Conservation (phyloP, 2,797 vertebrate species). For the Perodicticus potto region DNA sequence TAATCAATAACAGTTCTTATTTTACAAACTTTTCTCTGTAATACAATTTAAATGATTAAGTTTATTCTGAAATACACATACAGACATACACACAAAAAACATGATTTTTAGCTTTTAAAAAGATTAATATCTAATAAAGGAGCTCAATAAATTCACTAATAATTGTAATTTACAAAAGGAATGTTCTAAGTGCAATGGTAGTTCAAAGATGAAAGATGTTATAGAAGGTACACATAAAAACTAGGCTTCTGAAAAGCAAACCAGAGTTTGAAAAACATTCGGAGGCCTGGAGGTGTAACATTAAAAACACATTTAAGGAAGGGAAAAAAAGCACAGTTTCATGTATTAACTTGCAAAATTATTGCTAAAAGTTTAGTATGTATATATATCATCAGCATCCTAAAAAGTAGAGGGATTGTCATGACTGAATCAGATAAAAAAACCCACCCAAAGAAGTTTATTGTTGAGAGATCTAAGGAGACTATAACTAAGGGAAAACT, state of each 20-base stretch:
- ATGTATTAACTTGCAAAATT: not conserved
- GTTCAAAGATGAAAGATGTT: not conserved
- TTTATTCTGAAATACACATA: not conserved
- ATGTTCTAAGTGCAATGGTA: not conserved
- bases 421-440: not conserved
- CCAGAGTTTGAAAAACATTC: not conserved
- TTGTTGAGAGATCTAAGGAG: not conserved
- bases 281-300: not conserved
- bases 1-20: not conserved
- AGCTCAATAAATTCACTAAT: not conserved
- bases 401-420: not conserved
- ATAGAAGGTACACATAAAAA: not conserved
- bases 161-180: not conserved
- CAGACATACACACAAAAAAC: not conserved
- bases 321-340: not conserved
- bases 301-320: not conserved
- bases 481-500: not conserved
- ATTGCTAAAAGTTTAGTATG: not conserved
- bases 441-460: not conserved
- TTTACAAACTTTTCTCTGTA: not conserved
- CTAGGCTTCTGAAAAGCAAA: not conserved
- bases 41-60: not conserved
- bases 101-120: not conserved
- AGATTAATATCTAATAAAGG: not conserved
- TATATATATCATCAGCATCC: not conserved